These are phyloP conservation scores for Podargus strigoides DNA, from an alignment of 2,797 vertebrate genomes.

Conservation along the genomic window DNA sequence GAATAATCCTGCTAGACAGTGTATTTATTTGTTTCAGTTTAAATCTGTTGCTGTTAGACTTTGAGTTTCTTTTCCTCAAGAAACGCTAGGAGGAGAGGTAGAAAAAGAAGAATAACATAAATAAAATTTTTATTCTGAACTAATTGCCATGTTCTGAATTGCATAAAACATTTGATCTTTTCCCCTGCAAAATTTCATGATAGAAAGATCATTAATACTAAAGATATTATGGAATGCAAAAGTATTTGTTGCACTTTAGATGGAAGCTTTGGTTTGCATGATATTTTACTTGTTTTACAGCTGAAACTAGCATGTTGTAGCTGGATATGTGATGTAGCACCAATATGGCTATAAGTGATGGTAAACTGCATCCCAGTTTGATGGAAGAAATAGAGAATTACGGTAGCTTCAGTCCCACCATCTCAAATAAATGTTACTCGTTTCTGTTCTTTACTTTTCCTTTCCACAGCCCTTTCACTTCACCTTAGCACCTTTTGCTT, in stretches of 20 bases:
- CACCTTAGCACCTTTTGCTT: neutral
- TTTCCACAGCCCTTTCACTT: neutral
- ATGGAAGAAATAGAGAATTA: neutral
- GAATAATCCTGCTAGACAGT: neutral
- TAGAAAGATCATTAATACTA: neutral
- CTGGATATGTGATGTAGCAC: neutral
- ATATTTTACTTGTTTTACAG: neutral
- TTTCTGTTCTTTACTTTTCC: neutral
- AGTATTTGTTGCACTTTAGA: neutral
- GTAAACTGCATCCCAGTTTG: neutral
- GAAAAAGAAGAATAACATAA: neutral
- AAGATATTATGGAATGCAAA: neutral
- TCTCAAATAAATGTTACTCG: neutral
- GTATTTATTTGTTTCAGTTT: neutral
- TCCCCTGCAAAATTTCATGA: neutral
- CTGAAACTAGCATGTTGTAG: neutral
- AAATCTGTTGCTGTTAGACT: neutral
- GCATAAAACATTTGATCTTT: neutral
- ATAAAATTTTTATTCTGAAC: neutral
- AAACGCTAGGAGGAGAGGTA: neutral
- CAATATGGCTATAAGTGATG: neutral
- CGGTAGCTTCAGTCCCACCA: neutral
- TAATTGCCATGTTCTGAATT: neutral
- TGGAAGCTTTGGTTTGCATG: neutral
- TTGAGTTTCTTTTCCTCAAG: neutral